Evolutionary conservation across 2,888 invertebrate species (phyloP).

Genomic region (Neoscelio sp.): DNA sequence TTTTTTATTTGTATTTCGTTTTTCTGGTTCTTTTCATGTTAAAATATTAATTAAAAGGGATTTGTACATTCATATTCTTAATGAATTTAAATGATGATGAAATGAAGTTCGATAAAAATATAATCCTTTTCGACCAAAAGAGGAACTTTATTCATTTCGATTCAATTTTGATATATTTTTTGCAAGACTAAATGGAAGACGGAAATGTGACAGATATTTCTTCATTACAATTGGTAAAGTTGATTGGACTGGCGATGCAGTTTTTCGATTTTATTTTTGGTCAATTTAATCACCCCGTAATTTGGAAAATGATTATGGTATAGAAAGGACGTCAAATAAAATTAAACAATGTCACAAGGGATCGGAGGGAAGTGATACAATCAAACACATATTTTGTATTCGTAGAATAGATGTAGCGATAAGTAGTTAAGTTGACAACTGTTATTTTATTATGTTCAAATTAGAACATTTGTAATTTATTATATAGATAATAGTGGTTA

Average conservation of each 20-base stretch:
- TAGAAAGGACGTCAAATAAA: conserved; percentile 33
- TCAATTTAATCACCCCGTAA: conserved; percentile 28
- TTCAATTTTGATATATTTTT: conserved; percentile 61
- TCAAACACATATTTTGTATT: conserved; percentile 14
- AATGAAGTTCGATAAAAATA: conserved; percentile 52
- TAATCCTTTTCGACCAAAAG: conserved; percentile 58
- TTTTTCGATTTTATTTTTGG: conserved; percentile 18
- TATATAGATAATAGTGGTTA: conserved; percentile 17
- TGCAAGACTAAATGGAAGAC: conserved; percentile 48
- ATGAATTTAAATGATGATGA: conserved; percentile 56
- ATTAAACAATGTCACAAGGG: conserved; percentile 37
- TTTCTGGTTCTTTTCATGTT: conserved; percentile 31
- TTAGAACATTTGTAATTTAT: conserved; percentile 31
- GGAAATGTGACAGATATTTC: conserved; percentile 32
- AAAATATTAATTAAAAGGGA: conserved; percentile 50
- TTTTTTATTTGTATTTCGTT: conserved; percentile 26
- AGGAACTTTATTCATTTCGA: conserved; percentile 39
- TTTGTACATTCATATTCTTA: conserved; percentile 54
- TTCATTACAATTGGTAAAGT: conserved; percentile 24
- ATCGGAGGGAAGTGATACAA: conserved; percentile 35
- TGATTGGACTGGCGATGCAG: conserved; percentile 17
- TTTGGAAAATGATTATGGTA: conserved; percentile 32
- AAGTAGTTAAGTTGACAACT: conserved; percentile 46
- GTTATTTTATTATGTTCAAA: conserved; percentile 39
- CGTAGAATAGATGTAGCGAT: conserved; percentile 25